Percentiles rank a stretch among this genome's conserved stretches.
phyloP scores from a whole-genome alignment of 1,140 invertebrate species.

The Leptopilina boulardi region DNA sequence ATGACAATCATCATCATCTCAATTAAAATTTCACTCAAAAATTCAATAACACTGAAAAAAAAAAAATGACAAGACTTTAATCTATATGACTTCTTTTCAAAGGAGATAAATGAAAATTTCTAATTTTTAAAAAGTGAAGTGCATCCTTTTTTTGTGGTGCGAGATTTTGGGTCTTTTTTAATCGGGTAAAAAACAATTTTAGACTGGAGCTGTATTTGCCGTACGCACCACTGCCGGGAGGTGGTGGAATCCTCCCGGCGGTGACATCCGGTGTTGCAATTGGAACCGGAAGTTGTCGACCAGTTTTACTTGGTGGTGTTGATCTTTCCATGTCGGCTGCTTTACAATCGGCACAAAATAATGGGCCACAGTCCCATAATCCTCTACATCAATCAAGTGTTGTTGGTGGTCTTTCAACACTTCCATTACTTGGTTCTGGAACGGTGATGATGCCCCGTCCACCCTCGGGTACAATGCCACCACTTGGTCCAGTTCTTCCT shows the following conservation, averaged over 20 bases:
- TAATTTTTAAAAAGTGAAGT: too few species aligned
- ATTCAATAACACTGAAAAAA: too few species aligned
- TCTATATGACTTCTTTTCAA: too few species aligned
- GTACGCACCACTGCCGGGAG: conserved; percentile 74
- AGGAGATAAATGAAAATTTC: too few species aligned
- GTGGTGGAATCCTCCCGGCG: conserved; percentile 73
- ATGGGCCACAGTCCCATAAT: conserved; percentile 61
- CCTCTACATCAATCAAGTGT: conserved; percentile 52
- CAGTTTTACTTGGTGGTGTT: conserved; percentile 69
- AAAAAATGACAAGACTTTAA: too few species aligned
- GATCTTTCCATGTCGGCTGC: conserved; percentile 73
- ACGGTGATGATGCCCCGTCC: conserved; percentile 78
- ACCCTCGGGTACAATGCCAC: conserved; percentile 68
- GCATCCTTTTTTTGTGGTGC: too few species aligned
- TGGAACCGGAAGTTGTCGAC: conserved; percentile 62
- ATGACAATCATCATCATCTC: too few species aligned
- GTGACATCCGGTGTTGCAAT: conserved; percentile 63
- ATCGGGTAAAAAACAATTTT: conserved; percentile 42
- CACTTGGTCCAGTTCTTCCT: conserved; percentile 68
- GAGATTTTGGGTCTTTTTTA: not conserved
- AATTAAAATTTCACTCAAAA: too few species aligned
- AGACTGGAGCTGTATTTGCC: conserved; percentile 76
- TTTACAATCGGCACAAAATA: conserved; percentile 58
- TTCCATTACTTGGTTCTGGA: conserved; percentile 71
- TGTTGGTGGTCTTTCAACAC: conserved; percentile 55